Evolutionary conservation across 1,140 invertebrate species (phyloP), one percentile per base, ranked within the genome.

Genomic region (Limonius californicus): DNA sequence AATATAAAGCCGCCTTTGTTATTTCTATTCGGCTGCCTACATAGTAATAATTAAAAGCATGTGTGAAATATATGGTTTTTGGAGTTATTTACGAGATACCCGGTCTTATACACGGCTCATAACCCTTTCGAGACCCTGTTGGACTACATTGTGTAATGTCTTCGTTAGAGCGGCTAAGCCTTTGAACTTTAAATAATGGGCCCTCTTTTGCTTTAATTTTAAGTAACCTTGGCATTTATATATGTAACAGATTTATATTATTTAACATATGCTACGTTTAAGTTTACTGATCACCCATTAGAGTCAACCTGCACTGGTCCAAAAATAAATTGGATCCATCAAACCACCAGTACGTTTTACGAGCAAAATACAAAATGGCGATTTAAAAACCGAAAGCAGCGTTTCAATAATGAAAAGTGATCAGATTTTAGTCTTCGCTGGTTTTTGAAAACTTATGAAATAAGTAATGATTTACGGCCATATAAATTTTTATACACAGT

Each of bases 41-140:
- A 16, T 21, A 57, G 54, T 20, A 65, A 67, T 67, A 67, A 67
- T 67, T 67, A 67, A 61, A 67, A 67, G 62, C 65, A 67, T 64
- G 55, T 67, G 65, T 66, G 65, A 42, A 59, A 66, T 53, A 47
- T 57, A 23, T 60, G 57, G 45, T 58, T 62, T 15, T 55, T 61
- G n/a, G 63, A 61, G 57, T 64, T 64, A 64, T 67, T 67, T 67
- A 67, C 55, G 62, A 54, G 63, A 62, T 64, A 59, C 47, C 47
- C 55, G 14, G n/a, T 21, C 55, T 32, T 57, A 57, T 53, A 58
- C 50, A 59, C 50, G 56, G 57, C 50, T 54, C 57, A 63, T 63
- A 63, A 63, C 62, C 57, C 57, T 45, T 63, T 59, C 39, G 35
- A 45, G 30, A 55, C 54, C 45, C 45, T 18, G 54, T 55, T 55